phyloP scores from a whole-genome alignment of 2,113 vertebrate species.

The Anhinga rufa region DNA sequence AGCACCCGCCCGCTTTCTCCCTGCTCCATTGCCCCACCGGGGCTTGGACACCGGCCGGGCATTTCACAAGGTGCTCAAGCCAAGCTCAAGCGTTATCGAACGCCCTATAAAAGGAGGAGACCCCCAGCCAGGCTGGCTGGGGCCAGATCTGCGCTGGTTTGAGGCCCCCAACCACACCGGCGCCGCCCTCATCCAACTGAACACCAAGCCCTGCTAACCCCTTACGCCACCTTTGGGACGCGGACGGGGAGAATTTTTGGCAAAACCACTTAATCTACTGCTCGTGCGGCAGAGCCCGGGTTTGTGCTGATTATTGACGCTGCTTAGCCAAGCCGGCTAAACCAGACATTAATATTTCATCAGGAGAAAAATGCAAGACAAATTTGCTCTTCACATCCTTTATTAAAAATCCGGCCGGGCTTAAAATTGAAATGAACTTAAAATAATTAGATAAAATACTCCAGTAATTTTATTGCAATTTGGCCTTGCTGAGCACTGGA shows the following conservation, averaged over 20 bases:
- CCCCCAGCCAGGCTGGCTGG: too few relatives aligned
- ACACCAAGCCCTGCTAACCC: background rate
- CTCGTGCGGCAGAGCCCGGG: rapidly evolving
- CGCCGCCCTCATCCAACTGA: background rate
- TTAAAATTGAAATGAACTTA: background rate
- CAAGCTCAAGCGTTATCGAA: background rate
- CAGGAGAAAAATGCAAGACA: background rate
- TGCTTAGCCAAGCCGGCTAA: background rate
- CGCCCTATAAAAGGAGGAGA: rapidly evolving
- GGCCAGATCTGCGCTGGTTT: background rate
- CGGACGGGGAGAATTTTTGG: background rate
- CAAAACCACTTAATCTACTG: rapidly evolving
- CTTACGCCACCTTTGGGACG: background rate
- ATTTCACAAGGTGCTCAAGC: background rate
- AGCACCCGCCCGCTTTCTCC: background rate
- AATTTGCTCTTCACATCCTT: background rate
- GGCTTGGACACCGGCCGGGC: rapidly evolving
- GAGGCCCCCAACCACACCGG: background rate
- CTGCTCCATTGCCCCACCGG: rapidly evolving
- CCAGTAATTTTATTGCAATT: background rate
- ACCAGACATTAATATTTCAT: background rate
- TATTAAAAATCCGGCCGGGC: rapidly evolving
- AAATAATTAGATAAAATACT: background rate
- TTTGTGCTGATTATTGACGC: background rate
- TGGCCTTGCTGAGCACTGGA: background rate